Evolutionary conservation across 2,797 vertebrate species (phyloP), one percentile per base, ranked within the genome.

Genomic region (Carapus acus): DNA sequence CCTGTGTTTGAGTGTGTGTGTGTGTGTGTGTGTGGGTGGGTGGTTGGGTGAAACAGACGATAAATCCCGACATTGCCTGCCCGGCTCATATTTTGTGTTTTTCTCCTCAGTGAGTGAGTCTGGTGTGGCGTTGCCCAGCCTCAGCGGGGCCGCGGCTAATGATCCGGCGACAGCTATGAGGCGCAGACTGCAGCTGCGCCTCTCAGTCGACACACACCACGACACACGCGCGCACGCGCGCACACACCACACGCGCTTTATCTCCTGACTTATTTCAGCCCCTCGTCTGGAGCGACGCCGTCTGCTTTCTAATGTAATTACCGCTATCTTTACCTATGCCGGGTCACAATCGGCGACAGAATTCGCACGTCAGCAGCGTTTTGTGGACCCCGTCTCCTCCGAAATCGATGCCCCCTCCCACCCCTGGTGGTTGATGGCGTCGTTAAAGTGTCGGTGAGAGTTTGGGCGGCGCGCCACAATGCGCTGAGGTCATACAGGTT

Each of bases 121-220:
- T 72, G 72, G 74, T 78, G 55, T 71, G 72, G 66, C 73, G 74
- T 77, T 69, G 74, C 65, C 29, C 19, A 72, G 64, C 58, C 74
- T 61, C 67, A 59, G 82, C 81, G 67, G 81, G 81, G 68, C 71
- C 53, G 74, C 70, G 71, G 76, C 82, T 88, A 87, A 87, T 87
- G 85, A 88, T 77, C 67, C 81, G 3, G 65, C 63, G 16, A 65
- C 62, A 54, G 70, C 64, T 76, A 73, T 55, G 68, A 49, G 55
- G 69, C 43, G 29, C 75, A 64, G 73, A 49, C 59, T 47, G 58
- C 54, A 6, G 49, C 67, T 50, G 63, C 62, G 74, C 71, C 69
- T 60, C 66, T 50, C 69, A 24, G 62, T 27, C 24, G 5, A 27
- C 4, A 27, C 4, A 27, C 24, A 27, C 24, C 24, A 9, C n/a